Conservation (phyloP, 2,888 invertebrate species). For the Ashinkailepas kermadecensis region DNA sequence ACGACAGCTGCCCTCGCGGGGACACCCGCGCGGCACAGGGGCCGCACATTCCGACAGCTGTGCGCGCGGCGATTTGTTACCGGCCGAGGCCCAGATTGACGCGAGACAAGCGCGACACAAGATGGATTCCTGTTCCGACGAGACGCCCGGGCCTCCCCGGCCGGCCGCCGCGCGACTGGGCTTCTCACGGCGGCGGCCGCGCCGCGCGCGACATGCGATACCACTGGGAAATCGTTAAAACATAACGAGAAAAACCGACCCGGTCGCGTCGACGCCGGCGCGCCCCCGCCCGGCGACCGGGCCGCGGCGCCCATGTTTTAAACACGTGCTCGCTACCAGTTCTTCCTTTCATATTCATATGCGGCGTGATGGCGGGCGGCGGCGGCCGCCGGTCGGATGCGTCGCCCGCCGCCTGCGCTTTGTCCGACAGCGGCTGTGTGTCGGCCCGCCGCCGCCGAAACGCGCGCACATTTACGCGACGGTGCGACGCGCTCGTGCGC, state of each 20-base stretch:
- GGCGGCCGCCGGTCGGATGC: not conserved
- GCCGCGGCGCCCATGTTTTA: constrained; percentile 1
- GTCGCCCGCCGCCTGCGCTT: not conserved
- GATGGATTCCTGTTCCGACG: constrained; percentile 1
- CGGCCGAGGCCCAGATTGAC: not conserved
- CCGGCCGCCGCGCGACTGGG: too few relatives aligned
- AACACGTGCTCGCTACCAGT: constrained; percentile 2
- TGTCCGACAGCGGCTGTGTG: too few relatives aligned
- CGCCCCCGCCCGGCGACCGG: not conserved
- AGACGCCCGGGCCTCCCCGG: too few relatives aligned
- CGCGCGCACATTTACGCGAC: too few relatives aligned
- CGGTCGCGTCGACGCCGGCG: not conserved
- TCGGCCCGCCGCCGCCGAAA: too few relatives aligned
- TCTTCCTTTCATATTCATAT: constrained; percentile 1
- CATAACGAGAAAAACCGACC: constrained; percentile 17
- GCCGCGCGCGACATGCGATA: not conserved
- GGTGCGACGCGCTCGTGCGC: too few relatives aligned
- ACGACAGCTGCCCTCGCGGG: not conserved
- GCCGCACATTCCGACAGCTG: not conserved
- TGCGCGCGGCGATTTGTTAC: not conserved
- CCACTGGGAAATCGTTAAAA: constrained; percentile 20
- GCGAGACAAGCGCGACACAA: constrained; percentile 15
- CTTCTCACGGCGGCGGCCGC: not conserved
- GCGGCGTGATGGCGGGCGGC: not conserved
- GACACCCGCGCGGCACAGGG: not conserved